These are phyloP conservation scores for Tetramorium alpestre DNA, from an alignment of 1,140 invertebrate species.

Conservation along the genomic window DNA sequence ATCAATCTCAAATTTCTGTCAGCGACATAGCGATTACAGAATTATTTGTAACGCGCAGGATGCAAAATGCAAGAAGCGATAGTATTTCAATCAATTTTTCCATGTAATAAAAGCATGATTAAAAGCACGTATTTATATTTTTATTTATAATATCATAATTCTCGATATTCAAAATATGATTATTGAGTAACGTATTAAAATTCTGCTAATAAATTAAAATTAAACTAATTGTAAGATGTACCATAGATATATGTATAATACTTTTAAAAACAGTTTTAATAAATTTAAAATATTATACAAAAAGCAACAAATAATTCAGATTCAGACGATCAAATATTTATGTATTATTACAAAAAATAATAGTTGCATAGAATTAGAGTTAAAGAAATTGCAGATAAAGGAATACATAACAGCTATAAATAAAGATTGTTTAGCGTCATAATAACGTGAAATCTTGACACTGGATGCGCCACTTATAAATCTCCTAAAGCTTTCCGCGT, in stretches of 20 bases:
- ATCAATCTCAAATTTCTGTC: not conserved
- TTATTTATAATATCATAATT: not conserved
- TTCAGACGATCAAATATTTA: not conserved
- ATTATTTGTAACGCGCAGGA: not conserved
- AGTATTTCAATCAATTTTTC: not conserved
- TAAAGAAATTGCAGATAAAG: not conserved
- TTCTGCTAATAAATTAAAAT: conserved; percentile 17
- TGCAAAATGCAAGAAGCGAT: not conserved
- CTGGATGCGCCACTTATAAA: conserved; percentile 53
- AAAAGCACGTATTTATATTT: not conserved
- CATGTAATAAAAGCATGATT: not conserved
- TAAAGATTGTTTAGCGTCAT: not conserved
- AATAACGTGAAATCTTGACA: conserved; percentile 22
- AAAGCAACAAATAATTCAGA: not conserved
- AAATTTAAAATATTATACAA: not conserved
- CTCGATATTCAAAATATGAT: not conserved
- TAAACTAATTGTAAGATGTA: not conserved
- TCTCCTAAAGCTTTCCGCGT: conserved; percentile 55
- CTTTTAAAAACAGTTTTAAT: not conserved
- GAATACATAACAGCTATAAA: not conserved
- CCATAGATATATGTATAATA: not conserved
- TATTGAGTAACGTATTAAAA: not conserved
- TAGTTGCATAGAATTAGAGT: not conserved
- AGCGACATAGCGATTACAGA: not conserved
- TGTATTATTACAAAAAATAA: not conserved